phyloP scores from a whole-genome alignment of 2,888 invertebrate species.

The Pherbina coryleti region DNA sequence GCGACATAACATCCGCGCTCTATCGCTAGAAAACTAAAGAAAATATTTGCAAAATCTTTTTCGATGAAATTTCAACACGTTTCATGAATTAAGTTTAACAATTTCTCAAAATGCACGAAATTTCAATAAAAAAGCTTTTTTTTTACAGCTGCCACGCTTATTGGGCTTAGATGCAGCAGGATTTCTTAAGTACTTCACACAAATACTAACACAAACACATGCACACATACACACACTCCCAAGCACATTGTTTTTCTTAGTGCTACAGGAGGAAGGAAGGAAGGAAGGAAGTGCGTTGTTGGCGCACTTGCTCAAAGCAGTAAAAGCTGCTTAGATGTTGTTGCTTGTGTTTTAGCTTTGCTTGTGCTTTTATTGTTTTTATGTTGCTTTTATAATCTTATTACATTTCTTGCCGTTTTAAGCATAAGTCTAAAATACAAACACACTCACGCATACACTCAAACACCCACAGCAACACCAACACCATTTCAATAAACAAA shows the following conservation, averaged over 20 bases:
- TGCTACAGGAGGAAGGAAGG: neutral
- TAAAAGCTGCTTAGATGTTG: neutral
- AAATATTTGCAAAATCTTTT: neutral
- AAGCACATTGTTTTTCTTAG: neutral
- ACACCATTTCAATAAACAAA: slow-evolving; percentile 22
- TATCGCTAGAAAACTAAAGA: slow-evolving; percentile 16
- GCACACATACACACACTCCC: too few relatives aligned
- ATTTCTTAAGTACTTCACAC: neutral
- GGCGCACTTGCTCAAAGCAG: too few relatives aligned
- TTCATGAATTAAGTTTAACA: neutral
- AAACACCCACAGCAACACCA: neutral
- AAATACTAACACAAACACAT: neutral
- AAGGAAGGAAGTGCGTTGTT: neutral
- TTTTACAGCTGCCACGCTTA: neutral
- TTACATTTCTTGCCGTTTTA: neutral
- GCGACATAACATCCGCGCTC: slow-evolving; percentile 21
- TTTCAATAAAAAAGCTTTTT: neutral
- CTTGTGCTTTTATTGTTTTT: neutral
- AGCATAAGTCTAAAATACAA: neutral
- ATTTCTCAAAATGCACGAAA: neutral
- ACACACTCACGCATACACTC: slow-evolving; percentile 8
- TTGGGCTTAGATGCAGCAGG: neutral
- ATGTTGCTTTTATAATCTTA: neutral
- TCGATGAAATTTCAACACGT: neutral
- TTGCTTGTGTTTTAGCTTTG: neutral